A percentile compares a stretch with the other conserved stretches of the same genome.
These are phyloP conservation scores for Phlogophora meticulosa DNA, from an alignment of 2,888 invertebrate genomes.

Conservation along the genomic window DNA sequence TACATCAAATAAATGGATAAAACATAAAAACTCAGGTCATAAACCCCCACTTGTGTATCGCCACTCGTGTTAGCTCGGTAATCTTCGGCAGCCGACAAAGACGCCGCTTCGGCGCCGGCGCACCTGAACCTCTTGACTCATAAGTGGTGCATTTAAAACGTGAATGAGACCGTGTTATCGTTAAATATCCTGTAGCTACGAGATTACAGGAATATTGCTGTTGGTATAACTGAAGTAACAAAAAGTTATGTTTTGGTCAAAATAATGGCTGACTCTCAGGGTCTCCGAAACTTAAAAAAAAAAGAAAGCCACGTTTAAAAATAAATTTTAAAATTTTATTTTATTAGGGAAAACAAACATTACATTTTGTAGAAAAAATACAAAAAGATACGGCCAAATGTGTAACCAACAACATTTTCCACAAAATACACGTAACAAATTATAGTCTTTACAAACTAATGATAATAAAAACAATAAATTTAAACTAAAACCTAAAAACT, in stretches of 20 bases:
- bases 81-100: slow-evolving; percentile 74
- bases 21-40: slow-evolving; percentile 52
- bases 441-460: too few species aligned
- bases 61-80: slow-evolving; percentile 63
- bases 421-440: too few species aligned
- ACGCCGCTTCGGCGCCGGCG: slow-evolving; percentile 70
- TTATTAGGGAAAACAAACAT: too few species aligned
- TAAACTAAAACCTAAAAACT: too few species aligned
- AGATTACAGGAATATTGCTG: slow-evolving; percentile 28
- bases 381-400: too few species aligned
- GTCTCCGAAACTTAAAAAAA: too few species aligned
- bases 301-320: too few species aligned
- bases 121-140: slow-evolving; percentile 78
- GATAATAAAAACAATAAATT: too few species aligned
- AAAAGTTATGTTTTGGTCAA: neutral
- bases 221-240: neutral
- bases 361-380: too few species aligned
- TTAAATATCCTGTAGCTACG: slow-evolving; percentile 51
- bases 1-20: slow-evolving; percentile 17
- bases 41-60: slow-evolving; percentile 61
- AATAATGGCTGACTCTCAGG: too few species aligned
- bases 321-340: too few species aligned
- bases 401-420: too few species aligned
- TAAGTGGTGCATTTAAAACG: slow-evolving; percentile 64
- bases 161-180: slow-evolving; percentile 61